phyloP scores from a whole-genome alignment of 37 sponge, comb jelly and placozoan species.

The Lycopodina hypogea region DNA sequence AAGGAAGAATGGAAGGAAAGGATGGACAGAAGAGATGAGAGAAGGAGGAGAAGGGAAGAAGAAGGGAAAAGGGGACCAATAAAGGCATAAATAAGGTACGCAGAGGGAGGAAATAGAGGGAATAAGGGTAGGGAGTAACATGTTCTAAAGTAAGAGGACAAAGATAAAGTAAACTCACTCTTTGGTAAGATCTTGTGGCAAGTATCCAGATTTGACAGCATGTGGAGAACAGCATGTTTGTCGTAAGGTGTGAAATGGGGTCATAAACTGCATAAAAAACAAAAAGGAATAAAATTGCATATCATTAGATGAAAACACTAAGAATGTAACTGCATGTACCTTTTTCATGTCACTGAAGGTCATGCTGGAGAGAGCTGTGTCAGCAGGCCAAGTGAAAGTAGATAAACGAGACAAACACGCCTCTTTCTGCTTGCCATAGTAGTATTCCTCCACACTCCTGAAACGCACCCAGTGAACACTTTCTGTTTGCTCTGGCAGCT shows the following conservation, averaged over 20 bases:
- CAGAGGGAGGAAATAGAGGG: not conserved
- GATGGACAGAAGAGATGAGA: conserved; percentile 11
- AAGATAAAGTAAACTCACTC: not conserved
- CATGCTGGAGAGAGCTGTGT: conserved; percentile 9
- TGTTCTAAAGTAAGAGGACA: no score
- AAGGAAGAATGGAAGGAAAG: not conserved
- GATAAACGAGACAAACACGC: conserved; percentile 9
- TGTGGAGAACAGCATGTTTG: conserved; percentile 85
- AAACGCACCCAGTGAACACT: conserved; percentile 72
- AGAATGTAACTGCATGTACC: no score
- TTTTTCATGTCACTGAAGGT: not conserved
- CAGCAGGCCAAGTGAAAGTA: not conserved
- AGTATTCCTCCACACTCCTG: conserved; percentile 67
- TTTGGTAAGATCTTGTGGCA: not conserved
- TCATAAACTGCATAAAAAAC: conserved; percentile 61
- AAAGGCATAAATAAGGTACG: not conserved
- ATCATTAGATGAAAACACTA: no score
- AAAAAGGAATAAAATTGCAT: no score
- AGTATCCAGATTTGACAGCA: conserved; percentile 46
- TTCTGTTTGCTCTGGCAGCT: conserved; percentile 62
- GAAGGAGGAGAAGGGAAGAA: conserved; percentile 4
- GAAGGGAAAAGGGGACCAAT: no score
- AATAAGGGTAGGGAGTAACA: no score
- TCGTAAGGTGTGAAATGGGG: conserved; percentile 64
- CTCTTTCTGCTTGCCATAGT: conserved; percentile 65